phyloP scores from a whole-genome alignment of 2,797 vertebrate species.

The Hippopotamyrus pictus region DNA sequence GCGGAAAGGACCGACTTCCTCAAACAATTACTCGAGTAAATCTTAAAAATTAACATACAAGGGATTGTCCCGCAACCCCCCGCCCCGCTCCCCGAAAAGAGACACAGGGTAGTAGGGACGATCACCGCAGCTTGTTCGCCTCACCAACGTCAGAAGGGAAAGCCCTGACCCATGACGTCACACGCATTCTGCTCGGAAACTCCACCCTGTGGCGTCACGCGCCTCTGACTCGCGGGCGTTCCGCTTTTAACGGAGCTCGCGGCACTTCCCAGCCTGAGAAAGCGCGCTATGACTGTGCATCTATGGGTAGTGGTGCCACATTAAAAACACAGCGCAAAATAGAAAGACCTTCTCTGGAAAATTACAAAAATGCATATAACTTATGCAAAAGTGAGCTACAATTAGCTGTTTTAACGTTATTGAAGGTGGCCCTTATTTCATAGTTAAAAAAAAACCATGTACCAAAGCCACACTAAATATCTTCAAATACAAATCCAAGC shows the following conservation, averaged over 20 bases:
- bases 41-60: not conserved
- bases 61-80: not conserved
- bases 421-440: not conserved
- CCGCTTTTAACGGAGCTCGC: not conserved
- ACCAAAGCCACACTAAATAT: not conserved
- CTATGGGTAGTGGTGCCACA: not conserved
- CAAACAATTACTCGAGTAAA: not conserved
- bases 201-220: slow-evolving; percentile 45
- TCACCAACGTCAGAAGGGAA: slow-evolving; percentile 61
- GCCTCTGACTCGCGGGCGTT: not conserved
- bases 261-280: not conserved
- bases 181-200: slow-evolving; percentile 34
- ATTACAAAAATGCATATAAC: not conserved
- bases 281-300: not conserved
- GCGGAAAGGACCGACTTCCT: not conserved
- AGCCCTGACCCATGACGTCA: slow-evolving; percentile 55
- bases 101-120: slow-evolving; percentile 15
- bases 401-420: not conserved
- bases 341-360: not conserved
- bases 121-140: slow-evolving; percentile 39
- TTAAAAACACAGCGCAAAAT: not conserved
- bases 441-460: not conserved
- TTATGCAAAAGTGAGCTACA: not conserved
- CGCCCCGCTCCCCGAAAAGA: not conserved
- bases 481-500: not conserved